Base-by-base conservation (phyloP, 2,888 invertebrate species). In the Oligia latruncula region DNA sequence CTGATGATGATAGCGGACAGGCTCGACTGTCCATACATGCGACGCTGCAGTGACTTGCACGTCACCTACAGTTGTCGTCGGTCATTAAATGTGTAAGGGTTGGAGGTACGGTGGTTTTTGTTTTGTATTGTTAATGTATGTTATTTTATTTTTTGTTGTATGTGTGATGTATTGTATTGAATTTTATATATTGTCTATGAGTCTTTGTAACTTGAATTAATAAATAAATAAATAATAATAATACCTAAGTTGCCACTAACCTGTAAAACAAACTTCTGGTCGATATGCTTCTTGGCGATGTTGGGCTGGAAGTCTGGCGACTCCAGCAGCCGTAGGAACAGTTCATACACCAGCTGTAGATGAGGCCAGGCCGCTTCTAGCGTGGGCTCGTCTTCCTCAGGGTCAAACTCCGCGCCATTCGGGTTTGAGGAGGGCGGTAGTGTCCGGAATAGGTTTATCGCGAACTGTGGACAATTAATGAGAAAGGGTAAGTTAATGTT, bases 361-460 rank as follows among this genome's bases (percentile, higher is more conserved):
- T 99, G 99, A 35, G 99, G 99, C 99, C 99, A 99, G 68, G 99
- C 98, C 8, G 99, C 99, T 97, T 99, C 99, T 92, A 99, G 95
- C 72, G 99, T 99, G 55, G 99, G 99, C 95, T 99, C 99, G 96
- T 99, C 99, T 94, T 99, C 99, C 94, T 99, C 99, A 0, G 99
- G 99, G 95, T 99, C 99, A 95, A 98, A 99, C 94, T 99, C 99
- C 0, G 98, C 98, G 17, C 98, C 98, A 92, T 98, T 98, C 23
- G 98, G 99, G 97, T 99, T 97, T 97, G 98, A 97, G 96, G 98
- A 97, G 87, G 99, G 99, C 90, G 99, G 99, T 94, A 99, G 95
- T 89, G 99, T 98, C 90, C 99, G 98, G 97, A 99, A 99, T 92
- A 99, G 97, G 96, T 99, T 99, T 92, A 98, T 98, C 90, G 98